phyloP scores from a whole-genome alignment of 2,797 vertebrate species.

The Limosa lapponica region DNA sequence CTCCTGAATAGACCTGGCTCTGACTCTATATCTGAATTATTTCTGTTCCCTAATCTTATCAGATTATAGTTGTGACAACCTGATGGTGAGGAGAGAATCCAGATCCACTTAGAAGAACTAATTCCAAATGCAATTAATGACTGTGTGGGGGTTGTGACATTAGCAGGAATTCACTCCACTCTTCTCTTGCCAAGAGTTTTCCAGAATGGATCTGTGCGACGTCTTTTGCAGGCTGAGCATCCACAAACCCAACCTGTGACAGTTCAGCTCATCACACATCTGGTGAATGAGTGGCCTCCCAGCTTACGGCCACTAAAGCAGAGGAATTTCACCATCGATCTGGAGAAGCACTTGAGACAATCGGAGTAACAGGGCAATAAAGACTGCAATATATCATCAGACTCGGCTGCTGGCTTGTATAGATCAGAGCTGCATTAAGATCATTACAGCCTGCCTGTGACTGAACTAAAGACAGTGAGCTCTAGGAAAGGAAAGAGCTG shows the following conservation, averaged over 20 bases:
- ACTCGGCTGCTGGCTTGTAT: not conserved
- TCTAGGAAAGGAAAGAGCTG: not conserved
- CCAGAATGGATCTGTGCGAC: not conserved
- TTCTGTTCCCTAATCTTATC: not conserved
- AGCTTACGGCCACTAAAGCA: conserved; percentile 21
- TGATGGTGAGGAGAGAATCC: not conserved
- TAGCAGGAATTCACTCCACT: not conserved
- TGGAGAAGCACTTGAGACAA: conserved; percentile 74
- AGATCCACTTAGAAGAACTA: not conserved
- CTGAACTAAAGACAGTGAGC: not conserved
- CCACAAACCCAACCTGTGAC: not conserved
- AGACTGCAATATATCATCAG: conserved; percentile 57
- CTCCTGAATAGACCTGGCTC: not conserved
- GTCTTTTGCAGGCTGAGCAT: not conserved
- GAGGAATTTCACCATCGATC: conserved; percentile 64
- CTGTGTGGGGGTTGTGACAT: not conserved
- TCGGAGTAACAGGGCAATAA: conserved; percentile 70
- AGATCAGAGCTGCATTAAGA: conserved; percentile 56
- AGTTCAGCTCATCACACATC: conserved; percentile 7
- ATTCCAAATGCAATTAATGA: not conserved
- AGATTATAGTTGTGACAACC: not conserved
- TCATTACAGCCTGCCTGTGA: conserved; percentile 10
- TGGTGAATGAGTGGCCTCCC: conserved; percentile 25
- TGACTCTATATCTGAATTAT: not conserved
- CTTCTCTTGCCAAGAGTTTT: not conserved